A percentile compares a stretch with the other conserved stretches of the same genome.
Evolutionary conservation across 2,888 invertebrate species (phyloP).

Genomic region (Sepioteuthis lessoniana): DNA sequence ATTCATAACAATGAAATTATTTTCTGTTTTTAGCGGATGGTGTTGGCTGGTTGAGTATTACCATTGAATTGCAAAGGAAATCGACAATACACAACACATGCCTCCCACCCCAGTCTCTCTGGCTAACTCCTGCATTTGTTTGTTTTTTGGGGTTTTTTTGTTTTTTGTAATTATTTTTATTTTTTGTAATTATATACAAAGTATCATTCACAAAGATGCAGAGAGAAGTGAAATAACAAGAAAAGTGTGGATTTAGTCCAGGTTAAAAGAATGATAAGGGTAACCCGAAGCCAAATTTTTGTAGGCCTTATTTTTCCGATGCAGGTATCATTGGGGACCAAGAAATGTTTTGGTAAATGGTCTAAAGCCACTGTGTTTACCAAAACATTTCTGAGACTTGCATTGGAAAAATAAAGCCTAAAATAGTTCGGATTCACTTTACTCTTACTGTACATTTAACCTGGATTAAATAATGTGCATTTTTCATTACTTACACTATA

Average conservation of each 20-base stretch:
- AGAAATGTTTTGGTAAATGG: too few relatives aligned
- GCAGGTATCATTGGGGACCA: too few relatives aligned
- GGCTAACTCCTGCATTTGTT: neutral
- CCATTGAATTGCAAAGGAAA: neutral
- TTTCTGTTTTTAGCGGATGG: neutral
- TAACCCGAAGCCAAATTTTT: too few relatives aligned
- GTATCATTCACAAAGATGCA: neutral
- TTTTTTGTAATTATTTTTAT: too few relatives aligned
- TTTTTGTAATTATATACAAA: neutral
- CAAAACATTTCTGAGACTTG: too few relatives aligned
- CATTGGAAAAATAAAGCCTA: too few relatives aligned
- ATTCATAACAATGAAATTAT: constrained; percentile 15
- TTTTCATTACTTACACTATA: neutral
- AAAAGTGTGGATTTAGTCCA: neutral
- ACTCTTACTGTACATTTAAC: too few relatives aligned
- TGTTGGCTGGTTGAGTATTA: neutral
- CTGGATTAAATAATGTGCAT: neutral
- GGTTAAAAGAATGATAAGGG: too few relatives aligned
- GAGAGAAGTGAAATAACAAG: neutral
- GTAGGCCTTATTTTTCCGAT: too few relatives aligned
- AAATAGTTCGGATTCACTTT: too few relatives aligned
- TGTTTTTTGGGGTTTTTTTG: neutral
- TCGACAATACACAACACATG: neutral
- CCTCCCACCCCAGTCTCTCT: neutral
- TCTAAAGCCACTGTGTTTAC: too few relatives aligned